Evolutionary conservation across 1,140 invertebrate species (phyloP).

Genomic region (Akabosia matsudoensis): DNA sequence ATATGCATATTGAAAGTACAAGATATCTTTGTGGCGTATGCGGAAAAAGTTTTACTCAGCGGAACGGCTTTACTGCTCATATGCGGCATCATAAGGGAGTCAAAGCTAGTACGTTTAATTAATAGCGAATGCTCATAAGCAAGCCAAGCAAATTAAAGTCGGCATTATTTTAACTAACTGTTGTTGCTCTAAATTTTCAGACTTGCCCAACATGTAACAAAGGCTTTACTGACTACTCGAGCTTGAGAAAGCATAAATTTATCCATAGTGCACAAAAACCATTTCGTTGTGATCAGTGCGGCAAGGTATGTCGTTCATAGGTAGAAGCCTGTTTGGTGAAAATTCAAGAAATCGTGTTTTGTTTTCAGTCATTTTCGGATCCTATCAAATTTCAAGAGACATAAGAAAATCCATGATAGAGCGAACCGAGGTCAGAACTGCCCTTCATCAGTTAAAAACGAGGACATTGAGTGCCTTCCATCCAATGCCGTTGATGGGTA

Average conservation of each 20-base stretch:
- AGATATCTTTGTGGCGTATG: slow-evolving; percentile 54
- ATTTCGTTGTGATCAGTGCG: slow-evolving; percentile 30
- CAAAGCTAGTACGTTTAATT: not conserved
- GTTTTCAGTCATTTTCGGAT: slow-evolving; percentile 65
- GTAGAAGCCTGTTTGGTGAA: not conserved
- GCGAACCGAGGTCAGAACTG: no score
- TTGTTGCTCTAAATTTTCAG: not conserved
- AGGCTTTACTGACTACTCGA: not conserved
- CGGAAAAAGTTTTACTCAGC: slow-evolving; percentile 51
- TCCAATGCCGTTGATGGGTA: not conserved
- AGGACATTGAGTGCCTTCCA: not conserved
- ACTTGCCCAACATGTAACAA: not conserved
- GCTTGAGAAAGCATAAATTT: not conserved
- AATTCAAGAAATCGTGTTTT: not conserved
- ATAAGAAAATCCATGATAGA: slow-evolving; percentile 61
- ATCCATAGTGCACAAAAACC: slow-evolving; percentile 63
- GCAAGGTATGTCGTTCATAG: slow-evolving; percentile 4
- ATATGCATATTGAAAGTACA: slow-evolving; percentile 54
- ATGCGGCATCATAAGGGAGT: not conserved
- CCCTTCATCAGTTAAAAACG: not conserved
- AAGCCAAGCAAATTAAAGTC: no score
- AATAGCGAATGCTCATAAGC: no score
- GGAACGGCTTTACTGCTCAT: not conserved
- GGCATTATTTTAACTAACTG: not conserved
- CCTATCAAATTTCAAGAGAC: slow-evolving; percentile 65